A percentile compares a stretch with the other conserved stretches of the same genome.
These are phyloP conservation scores for Epinephelus moara DNA, from an alignment of 2,113 vertebrate species.

Conservation along the genomic window DNA sequence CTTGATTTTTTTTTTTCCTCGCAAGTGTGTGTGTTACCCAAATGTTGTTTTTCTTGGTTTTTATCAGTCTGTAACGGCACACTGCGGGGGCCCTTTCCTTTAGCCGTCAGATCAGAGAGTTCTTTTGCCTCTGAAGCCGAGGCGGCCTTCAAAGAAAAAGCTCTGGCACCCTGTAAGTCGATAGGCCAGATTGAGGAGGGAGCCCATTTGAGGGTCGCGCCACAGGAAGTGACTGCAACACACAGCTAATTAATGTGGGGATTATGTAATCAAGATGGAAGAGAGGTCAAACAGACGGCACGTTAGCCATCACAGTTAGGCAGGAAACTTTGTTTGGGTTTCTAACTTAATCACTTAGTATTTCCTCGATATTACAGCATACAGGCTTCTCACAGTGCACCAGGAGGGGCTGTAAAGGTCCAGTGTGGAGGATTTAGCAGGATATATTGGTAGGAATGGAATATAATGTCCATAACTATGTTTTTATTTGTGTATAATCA, in stretches of 20 bases:
- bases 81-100: constrained; percentile 66
- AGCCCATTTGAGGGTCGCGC: constrained; percentile 59
- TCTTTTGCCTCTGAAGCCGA: constrained; percentile 68
- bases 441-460: too few relatives aligned
- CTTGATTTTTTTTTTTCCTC: constrained; percentile 15
- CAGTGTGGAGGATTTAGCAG: too few relatives aligned
- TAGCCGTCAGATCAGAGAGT: constrained; percentile 71
- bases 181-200: constrained; percentile 77
- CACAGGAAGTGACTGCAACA: constrained; percentile 74
- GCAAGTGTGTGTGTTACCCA: constrained; percentile 54
- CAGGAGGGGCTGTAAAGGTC: too few relatives aligned
- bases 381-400: neutral
- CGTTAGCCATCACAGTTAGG: constrained; percentile 22
- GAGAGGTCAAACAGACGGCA: constrained; percentile 25
- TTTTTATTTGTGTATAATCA: too few relatives aligned
- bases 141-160: constrained; percentile 74
- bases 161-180: constrained; percentile 73
- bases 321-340: constrained; percentile 45
- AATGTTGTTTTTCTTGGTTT: constrained; percentile 70
- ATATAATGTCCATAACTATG: too few relatives aligned
- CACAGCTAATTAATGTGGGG: constrained; percentile 72
- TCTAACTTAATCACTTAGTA: constrained; percentile 20
- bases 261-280: constrained; percentile 71
- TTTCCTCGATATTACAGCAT: neutral
- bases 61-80: constrained; percentile 63